A percentile compares a stretch with the other conserved stretches of the same genome.
Evolutionary conservation across 2,888 invertebrate species (phyloP).

Genomic region (Aproaerema taeniolella): DNA sequence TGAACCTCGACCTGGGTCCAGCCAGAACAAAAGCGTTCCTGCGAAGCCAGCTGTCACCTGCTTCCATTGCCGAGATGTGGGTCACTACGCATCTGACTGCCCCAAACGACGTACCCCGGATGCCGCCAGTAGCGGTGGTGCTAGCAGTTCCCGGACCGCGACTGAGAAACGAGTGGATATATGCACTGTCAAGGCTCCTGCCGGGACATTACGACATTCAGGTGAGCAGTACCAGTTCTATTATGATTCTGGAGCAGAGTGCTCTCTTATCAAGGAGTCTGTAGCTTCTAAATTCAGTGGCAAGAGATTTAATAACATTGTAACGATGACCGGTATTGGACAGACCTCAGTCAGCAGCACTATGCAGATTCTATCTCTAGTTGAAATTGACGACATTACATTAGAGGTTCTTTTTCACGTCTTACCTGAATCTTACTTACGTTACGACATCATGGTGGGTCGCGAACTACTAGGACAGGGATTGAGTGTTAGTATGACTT

Average conservation of each 20-base stretch:
- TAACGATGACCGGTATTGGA: no score
- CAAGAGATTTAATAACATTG: background rate
- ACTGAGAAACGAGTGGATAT: background rate
- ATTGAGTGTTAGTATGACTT: background rate
- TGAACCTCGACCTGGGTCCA: no score
- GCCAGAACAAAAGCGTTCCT: no score
- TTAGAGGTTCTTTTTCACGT: no score
- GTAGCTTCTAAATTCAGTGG: no score
- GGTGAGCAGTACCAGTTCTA: background rate
- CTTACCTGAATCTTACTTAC: background rate
- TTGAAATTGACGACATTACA: background rate
- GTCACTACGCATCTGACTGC: background rate
- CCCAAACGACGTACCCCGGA: no score
- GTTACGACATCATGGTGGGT: background rate
- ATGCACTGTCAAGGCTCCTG: no score
- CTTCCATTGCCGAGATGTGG: background rate
- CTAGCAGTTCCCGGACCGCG: background rate
- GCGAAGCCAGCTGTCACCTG: background rate
- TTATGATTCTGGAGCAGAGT: no score
- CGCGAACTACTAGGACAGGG: background rate
- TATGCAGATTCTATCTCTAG: background rate
- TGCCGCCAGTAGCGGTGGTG: background rate
- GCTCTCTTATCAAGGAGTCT: no score
- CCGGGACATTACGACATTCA: background rate
- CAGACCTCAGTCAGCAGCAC: no score